These are phyloP conservation scores for Drosophila ustulata DNA, from an alignment of 2,888 invertebrate species.

Conservation along the genomic window DNA sequence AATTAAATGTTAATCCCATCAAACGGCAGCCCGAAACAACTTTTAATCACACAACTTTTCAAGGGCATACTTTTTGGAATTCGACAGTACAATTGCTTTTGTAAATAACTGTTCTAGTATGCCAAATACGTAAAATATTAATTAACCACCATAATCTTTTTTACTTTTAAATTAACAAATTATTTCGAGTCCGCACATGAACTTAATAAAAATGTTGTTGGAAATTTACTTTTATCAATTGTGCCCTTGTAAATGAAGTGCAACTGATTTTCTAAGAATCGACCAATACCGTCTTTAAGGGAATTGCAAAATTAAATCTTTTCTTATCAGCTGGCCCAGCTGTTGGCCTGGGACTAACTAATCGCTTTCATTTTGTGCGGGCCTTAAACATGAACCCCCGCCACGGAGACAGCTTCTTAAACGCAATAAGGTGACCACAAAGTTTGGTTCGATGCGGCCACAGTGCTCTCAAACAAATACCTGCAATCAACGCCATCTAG, in stretches of 20 bases:
- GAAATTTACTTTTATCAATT: too few relatives aligned
- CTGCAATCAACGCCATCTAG: slow-evolving; percentile 78
- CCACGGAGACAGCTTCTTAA: slow-evolving; percentile 49
- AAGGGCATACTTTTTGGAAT: slow-evolving; percentile 23
- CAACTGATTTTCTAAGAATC: not conserved
- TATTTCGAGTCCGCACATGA: not conserved
- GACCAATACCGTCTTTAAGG: slow-evolving; percentile 3
- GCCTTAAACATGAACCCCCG: slow-evolving; percentile 3
- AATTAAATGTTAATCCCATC: slow-evolving; percentile 24
- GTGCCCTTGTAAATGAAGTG: too few relatives aligned
- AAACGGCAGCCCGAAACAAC: slow-evolving; percentile 9
- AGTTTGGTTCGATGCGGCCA: slow-evolving; percentile 15
- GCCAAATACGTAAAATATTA: too few relatives aligned
- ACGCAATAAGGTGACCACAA: slow-evolving; percentile 45
- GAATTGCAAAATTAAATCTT: slow-evolving; percentile 12
- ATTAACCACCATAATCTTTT: too few relatives aligned
- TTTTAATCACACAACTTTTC: slow-evolving; percentile 37
- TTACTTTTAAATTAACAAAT: not conserved
- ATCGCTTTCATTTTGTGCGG: slow-evolving; percentile 10
- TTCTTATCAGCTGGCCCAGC: slow-evolving; percentile 43
- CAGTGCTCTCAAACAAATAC: slow-evolving; percentile 69
- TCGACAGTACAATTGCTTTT: too few relatives aligned
- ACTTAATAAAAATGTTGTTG: too few relatives aligned
- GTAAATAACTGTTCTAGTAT: too few relatives aligned
- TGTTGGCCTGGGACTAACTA: slow-evolving; percentile 21